Conservation (phyloP, 30 jellyfish, hydroid and myxozoan species). For the Aurelia sp. region DNA sequence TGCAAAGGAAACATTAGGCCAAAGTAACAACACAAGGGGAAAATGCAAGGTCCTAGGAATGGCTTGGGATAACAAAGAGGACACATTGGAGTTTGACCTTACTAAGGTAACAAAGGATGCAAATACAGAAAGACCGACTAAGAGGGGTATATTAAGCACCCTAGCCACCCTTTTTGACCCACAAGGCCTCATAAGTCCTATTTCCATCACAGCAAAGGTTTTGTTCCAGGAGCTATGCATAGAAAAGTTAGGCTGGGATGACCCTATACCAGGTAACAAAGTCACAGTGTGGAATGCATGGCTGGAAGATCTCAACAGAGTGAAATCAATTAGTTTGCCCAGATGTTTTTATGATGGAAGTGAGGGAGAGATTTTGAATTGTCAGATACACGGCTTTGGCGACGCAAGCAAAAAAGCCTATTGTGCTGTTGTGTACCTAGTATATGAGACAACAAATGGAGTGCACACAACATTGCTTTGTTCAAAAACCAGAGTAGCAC, state of each 20-base stretch:
- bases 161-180: slow-evolving; percentile 45
- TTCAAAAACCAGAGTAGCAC: slow-evolving; percentile 69
- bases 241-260: slow-evolving; percentile 27
- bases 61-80: slow-evolving; percentile 29
- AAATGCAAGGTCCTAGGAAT: slow-evolving; percentile 24
- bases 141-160: slow-evolving; percentile 24
- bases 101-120: not conserved
- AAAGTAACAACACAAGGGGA: not conserved
- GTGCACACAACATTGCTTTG: slow-evolving; percentile 15
- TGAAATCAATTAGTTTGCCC: slow-evolving; percentile 2
- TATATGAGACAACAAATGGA: slow-evolving; percentile 27
- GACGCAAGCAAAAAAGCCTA: slow-evolving; percentile 41
- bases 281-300: slow-evolving; percentile 14
- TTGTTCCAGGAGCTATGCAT: slow-evolving; percentile 42
- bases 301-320: slow-evolving; percentile 18
- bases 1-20: slow-evolving; percentile 21
- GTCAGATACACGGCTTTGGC: slow-evolving; percentile 64
- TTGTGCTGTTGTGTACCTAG: slow-evolving; percentile 21
- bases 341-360: slow-evolving; percentile 23
- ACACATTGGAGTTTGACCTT: slow-evolving; percentile 12
- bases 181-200: slow-evolving; percentile 34
- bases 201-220: slow-evolving; percentile 18
- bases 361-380: slow-evolving; percentile 36
- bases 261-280: slow-evolving; percentile 6
- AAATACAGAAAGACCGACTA: not conserved